A percentile compares a stretch with the other conserved stretches of the same genome.
Evolutionary conservation across 2,888 invertebrate genomes (phyloP).

Genomic region (Agrochola circellaris): DNA sequence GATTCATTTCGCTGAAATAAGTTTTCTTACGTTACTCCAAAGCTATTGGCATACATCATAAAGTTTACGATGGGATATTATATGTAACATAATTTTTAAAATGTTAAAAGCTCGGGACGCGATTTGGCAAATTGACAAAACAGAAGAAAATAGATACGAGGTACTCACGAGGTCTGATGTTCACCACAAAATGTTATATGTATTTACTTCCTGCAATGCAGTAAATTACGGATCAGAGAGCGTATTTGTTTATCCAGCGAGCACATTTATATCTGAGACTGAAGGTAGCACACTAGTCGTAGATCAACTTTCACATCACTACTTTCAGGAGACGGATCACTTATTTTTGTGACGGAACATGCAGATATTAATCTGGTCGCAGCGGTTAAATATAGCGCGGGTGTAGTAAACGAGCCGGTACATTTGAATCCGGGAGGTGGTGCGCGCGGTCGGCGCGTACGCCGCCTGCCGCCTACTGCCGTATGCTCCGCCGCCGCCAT

Average conservation of each 20-base stretch:
- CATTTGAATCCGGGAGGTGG: slow-evolving; percentile 81
- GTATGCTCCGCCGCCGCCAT: slow-evolving; percentile 83
- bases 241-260: slow-evolving; percentile 77
- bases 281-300: slow-evolving; percentile 73
- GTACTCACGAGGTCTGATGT: slow-evolving; percentile 85
- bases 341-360: slow-evolving; percentile 85
- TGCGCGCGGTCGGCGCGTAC: slow-evolving; percentile 88
- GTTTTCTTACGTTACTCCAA: slow-evolving; percentile 72
- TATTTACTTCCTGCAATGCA: slow-evolving; percentile 80
- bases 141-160: slow-evolving; percentile 82
- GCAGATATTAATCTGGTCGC: slow-evolving; percentile 87
- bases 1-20: slow-evolving; percentile 91
- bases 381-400: slow-evolving; percentile 89
- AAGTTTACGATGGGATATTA: slow-evolving; percentile 70
- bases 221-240: slow-evolving; percentile 64
- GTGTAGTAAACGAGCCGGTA: slow-evolving; percentile 84
- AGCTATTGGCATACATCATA: slow-evolving; percentile 58
- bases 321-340: slow-evolving; percentile 77
- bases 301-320: slow-evolving; percentile 84
- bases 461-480: slow-evolving; percentile 89
- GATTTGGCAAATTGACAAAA: slow-evolving; percentile 88
- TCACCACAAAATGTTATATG: slow-evolving; percentile 75
- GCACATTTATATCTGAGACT: slow-evolving; percentile 77
- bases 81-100: slow-evolving; percentile 71
- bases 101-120: slow-evolving; percentile 72